Evolutionary conservation across 2,797 vertebrate genomes (phyloP).

Genomic region (Pseudocheirus occidentalis): DNA sequence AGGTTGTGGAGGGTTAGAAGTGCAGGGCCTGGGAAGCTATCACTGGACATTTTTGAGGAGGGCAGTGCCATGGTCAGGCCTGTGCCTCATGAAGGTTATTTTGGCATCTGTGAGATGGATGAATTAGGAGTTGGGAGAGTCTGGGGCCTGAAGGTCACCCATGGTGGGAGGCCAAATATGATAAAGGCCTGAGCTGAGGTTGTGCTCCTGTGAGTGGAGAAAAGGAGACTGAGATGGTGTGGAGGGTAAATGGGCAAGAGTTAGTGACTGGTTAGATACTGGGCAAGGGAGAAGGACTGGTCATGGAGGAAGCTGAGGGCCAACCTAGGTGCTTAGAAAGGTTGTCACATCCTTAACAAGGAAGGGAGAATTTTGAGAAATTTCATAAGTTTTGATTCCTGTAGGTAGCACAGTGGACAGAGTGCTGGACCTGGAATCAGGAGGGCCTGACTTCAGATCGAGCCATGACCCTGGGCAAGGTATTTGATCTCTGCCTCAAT

Average conservation of each 20-base stretch:
- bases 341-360: background rate
- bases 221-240: background rate
- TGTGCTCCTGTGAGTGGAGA: background rate
- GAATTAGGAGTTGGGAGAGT: background rate
- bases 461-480: background rate
- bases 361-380: background rate
- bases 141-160: background rate
- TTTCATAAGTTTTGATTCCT: background rate
- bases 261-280: background rate
- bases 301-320: background rate
- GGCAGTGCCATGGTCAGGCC: background rate
- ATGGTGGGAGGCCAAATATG: background rate
- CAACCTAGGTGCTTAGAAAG: background rate
- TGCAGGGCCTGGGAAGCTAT: background rate
- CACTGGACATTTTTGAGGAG: background rate
- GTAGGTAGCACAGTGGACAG: too few species aligned
- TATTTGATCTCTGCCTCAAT: background rate
- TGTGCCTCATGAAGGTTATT: background rate
- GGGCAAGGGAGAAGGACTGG: background rate
- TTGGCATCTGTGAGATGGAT: background rate
- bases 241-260: background rate
- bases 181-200: background rate
- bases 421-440: background rate
- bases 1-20: background rate
- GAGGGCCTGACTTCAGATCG: background rate